phyloP scores from a whole-genome alignment of 2,797 vertebrate genomes.

The Pangasius krempfi region DNA sequence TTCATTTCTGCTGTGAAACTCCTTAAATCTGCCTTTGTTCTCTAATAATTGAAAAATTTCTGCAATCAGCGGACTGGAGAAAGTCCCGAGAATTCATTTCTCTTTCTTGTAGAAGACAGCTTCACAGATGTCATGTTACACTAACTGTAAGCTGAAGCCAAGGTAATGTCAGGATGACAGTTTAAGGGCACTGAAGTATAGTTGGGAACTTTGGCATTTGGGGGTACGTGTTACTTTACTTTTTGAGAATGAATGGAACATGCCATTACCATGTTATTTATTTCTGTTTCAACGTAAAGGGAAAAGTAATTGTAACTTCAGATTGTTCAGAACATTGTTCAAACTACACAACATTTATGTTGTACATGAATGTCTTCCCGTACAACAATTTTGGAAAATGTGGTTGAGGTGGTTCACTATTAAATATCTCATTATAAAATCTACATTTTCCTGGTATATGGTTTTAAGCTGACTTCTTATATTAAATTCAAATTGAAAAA shows the following conservation, averaged over 20 bases:
- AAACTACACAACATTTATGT: not conserved
- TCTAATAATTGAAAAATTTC: slow-evolving; percentile 61
- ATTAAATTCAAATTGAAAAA: not conserved
- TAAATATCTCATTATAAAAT: not conserved
- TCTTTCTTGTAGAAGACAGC: slow-evolving; percentile 14
- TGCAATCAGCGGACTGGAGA: slow-evolving; percentile 43
- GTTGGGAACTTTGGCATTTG: not conserved
- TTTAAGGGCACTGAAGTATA: slow-evolving; percentile 21
- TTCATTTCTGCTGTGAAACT: slow-evolving; percentile 21
- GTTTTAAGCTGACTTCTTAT: not conserved
- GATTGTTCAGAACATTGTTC: not conserved
- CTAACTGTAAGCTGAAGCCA: slow-evolving; percentile 26
- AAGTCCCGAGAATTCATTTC: slow-evolving; percentile 31
- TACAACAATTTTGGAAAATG: not conserved
- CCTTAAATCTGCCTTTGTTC: slow-evolving; percentile 31
- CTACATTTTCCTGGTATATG: not conserved
- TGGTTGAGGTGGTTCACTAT: not conserved
- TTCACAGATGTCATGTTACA: slow-evolving; percentile 27
- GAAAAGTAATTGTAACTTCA: not conserved
- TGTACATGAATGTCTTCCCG: not conserved
- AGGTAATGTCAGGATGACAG: slow-evolving; percentile 23
- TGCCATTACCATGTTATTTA: not conserved
- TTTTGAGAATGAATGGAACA: not conserved
- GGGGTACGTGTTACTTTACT: not conserved
- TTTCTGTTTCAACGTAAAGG: not conserved